These are phyloP conservation scores for Thyatira batis DNA, from an alignment of 2,888 invertebrate species.

Conservation along the genomic window DNA sequence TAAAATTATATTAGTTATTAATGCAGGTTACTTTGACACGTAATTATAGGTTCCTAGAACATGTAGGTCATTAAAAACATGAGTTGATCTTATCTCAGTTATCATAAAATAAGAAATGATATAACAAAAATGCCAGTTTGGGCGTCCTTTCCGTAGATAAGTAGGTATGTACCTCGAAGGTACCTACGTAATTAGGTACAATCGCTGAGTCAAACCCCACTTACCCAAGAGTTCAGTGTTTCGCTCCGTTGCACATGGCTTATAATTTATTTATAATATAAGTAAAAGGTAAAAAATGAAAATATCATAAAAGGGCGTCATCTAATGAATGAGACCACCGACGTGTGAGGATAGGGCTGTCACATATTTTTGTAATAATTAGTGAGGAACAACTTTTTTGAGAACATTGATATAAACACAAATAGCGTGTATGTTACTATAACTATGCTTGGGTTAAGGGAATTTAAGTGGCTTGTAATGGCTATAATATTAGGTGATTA, in stretches of 20 bases:
- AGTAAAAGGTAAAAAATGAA: conserved; percentile 39
- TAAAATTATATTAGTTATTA: too few relatives aligned
- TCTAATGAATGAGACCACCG: conserved; percentile 76
- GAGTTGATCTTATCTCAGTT: too few relatives aligned
- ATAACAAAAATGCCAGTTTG: neutral
- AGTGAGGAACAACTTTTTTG: neutral
- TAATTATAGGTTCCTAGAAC: too few relatives aligned
- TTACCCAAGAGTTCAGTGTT: conserved; percentile 26
- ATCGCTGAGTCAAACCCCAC: conserved; percentile 44
- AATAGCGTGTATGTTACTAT: neutral
- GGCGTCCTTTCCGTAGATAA: neutral
- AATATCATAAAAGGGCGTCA: conserved; percentile 51
- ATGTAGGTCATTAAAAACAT: too few relatives aligned
- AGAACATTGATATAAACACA: neutral
- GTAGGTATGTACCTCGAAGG: neutral
- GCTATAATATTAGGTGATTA: neutral
- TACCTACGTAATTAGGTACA: conserved; percentile 38
- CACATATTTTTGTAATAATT: conserved; percentile 3
- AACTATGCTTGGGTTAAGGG: neutral
- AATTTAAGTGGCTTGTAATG: neutral
- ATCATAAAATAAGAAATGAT: neutral
- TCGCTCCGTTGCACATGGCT: conserved; percentile 41
- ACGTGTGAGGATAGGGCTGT: conserved; percentile 43
- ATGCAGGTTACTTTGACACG: too few relatives aligned
- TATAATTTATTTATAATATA: conserved; percentile 47